Evolutionary conservation across 2,113 vertebrate species (phyloP), one percentile per base, ranked within the genome.

Genomic region (Alexandromys fortis): DNA sequence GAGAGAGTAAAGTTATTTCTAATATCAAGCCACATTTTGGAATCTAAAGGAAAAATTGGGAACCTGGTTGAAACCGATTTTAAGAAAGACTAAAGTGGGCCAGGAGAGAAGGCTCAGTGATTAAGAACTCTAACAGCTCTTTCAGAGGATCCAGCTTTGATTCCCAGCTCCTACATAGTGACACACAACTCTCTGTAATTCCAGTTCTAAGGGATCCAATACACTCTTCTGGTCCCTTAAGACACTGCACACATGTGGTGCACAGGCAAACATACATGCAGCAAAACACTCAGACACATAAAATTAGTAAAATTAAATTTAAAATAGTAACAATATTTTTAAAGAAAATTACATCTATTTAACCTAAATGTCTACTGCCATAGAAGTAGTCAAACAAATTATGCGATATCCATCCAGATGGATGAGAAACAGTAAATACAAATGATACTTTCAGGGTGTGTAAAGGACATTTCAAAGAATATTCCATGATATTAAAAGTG

Each of bases 381-480:
- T 78, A 65, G 24, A 83, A 90, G 73, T 67, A 22, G 63, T 88
- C 58, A 79, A 68, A 55, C 67, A 89, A 86, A 9, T 77, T 91
- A 91, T 86, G 28, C 11, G 45, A 58, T 14, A 78, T 85, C 8
- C 22, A n/a, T 86, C 68, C 72, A 86, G 22, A 96, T 24, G 38
- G 24, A 61, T 79, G 67, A 67, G 72, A 79, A 76, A 91, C 35
- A 85, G 79, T 70, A n/a, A 75, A 68, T 75, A 89, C 7, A 85
- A 92, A 94, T 65, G 86, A 58, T 70, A 52, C 12, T 49, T 75
- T 76, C 42, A 58, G 19, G 30, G 26, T 90, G 55, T 76, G 63
- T 55, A 81, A 93, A 93, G 70, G 52, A 78, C 55, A 65, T 35
- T 89, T 79, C 61, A 82, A 89, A 92, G 47, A 91, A 75, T 45